These are phyloP conservation scores for Oeneis ivallda DNA, from an alignment of 2,888 invertebrate species.

Conservation along the genomic window DNA sequence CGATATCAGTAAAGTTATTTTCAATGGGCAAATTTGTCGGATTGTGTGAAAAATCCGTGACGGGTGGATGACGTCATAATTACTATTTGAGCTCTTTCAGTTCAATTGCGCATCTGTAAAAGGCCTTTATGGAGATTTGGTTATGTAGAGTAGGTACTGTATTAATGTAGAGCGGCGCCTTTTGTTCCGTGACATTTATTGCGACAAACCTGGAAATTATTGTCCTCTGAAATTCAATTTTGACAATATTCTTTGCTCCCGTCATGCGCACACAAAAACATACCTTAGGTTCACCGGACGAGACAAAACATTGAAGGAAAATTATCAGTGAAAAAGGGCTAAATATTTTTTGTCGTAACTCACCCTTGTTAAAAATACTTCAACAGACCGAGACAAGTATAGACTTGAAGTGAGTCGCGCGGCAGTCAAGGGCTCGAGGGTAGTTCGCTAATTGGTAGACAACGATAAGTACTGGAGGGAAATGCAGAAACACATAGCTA, in stretches of 20 bases:
- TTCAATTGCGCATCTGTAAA: neutral
- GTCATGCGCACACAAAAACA: neutral
- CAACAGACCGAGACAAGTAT: conserved; percentile 19
- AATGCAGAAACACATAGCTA: neutral
- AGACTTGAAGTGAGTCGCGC: conserved; percentile 14
- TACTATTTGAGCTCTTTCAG: neutral
- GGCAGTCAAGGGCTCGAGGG: conserved; percentile 16
- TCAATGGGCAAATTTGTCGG: conserved; percentile 37
- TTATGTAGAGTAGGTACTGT: neutral
- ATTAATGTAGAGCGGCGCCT: neutral
- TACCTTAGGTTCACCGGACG: neutral
- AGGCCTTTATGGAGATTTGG: neutral
- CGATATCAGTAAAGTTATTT: conserved; percentile 39
- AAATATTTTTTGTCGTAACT: conserved; percentile 3
- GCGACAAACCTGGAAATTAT: too few species aligned
- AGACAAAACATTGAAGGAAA: neutral
- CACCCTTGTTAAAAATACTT: neutral
- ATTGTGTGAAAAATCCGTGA: conserved; percentile 35
- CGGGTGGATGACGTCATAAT: conserved; percentile 25
- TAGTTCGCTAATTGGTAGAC: conserved; percentile 23
- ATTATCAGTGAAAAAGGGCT: neutral
- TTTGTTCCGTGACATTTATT: neutral
- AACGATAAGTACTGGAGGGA: conserved; percentile 15
- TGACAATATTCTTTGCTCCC: neutral
- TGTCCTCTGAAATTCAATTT: too few species aligned